A percentile compares a stretch with the other conserved stretches of the same genome.
Conservation (phyloP, 1,140 invertebrate genomes). For the Pseudomyrmex pallidus region DNA sequence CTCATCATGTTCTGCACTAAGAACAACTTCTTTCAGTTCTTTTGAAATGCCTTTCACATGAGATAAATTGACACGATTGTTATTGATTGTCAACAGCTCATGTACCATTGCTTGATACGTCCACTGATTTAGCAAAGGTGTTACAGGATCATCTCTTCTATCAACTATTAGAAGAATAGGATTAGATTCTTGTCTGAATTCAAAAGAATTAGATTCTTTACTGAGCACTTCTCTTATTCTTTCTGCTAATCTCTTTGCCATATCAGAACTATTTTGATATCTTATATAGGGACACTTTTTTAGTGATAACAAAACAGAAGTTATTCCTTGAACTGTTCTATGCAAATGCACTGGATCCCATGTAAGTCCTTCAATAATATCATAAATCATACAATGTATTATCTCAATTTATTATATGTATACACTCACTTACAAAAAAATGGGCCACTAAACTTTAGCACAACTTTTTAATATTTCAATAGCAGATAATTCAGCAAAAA, state of each 20-base stretch:
- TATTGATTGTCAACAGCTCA: constrained; percentile 97
- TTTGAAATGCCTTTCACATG: constrained; percentile 93
- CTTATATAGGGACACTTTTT: constrained; percentile 96
- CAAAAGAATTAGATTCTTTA: constrained; percentile 94
- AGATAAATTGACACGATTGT: constrained; percentile 97
- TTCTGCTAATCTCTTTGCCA: constrained; percentile 94
- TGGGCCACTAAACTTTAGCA: no score
- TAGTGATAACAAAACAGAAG: constrained; percentile 94
- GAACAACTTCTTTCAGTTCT: constrained; percentile 96
- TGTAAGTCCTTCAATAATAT: constrained; percentile 85
- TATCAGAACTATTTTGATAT: constrained; percentile 95
- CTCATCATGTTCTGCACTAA: constrained; percentile 98
- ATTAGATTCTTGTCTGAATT: constrained; percentile 91
- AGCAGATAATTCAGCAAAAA: no score
- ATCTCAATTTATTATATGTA: no score
- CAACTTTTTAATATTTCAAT: no score
- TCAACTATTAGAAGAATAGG: constrained; percentile 95
- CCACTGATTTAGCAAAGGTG: constrained; percentile 99
- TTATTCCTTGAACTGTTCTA: constrained; percentile 93
- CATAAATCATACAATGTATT: no score
- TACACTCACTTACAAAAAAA: no score
- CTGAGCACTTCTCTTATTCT: constrained; percentile 92
- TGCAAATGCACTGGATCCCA: constrained; percentile 92
- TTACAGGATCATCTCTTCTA: constrained; percentile 96
- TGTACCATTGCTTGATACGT: constrained; percentile 99